Evolutionary conservation across 2,888 invertebrate species (phyloP).

Genomic region (Matsumyia berberina): DNA sequence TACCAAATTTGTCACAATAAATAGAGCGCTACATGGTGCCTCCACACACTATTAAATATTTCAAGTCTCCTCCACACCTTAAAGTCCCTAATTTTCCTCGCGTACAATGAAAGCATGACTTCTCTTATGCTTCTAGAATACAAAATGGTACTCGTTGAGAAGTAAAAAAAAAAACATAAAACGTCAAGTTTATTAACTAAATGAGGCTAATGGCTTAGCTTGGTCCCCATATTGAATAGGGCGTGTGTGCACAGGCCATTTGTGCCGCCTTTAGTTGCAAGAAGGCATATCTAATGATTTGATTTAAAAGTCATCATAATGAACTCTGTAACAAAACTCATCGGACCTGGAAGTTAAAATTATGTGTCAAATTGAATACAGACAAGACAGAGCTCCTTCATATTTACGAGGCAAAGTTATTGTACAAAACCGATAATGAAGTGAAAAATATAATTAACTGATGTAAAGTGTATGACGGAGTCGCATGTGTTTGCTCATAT

Average conservation of each 20-base stretch:
- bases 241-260: conserved; percentile 32
- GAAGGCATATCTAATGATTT: conserved; percentile 59
- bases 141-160: not conserved
- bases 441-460: conserved; percentile 3
- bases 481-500: too few relatives aligned
- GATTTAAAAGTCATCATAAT: conserved; percentile 32
- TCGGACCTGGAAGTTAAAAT: conserved; percentile 39
- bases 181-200: conserved; percentile 37
- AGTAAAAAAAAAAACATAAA: conserved; percentile 29
- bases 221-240: conserved; percentile 20
- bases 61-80: conserved; percentile 24
- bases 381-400: conserved; percentile 1
- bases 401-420: not conserved
- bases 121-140: conserved; percentile 8
- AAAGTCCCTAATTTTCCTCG: conserved; percentile 15
- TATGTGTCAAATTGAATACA: conserved; percentile 41
- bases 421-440: not conserved
- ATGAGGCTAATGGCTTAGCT: conserved; percentile 52
- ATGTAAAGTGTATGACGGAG: too few relatives aligned
- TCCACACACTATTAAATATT: not conserved
- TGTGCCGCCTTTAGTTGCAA: conserved; percentile 32
- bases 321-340: conserved; percentile 24
- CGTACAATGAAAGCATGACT: conserved; percentile 15
- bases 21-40: conserved; percentile 2
- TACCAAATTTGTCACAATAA: conserved; percentile 22